Evolutionary conservation across 1,140 invertebrate genomes (phyloP), one percentile per base, ranked within the genome.

Genomic region (Habropoda laboriosa): DNA sequence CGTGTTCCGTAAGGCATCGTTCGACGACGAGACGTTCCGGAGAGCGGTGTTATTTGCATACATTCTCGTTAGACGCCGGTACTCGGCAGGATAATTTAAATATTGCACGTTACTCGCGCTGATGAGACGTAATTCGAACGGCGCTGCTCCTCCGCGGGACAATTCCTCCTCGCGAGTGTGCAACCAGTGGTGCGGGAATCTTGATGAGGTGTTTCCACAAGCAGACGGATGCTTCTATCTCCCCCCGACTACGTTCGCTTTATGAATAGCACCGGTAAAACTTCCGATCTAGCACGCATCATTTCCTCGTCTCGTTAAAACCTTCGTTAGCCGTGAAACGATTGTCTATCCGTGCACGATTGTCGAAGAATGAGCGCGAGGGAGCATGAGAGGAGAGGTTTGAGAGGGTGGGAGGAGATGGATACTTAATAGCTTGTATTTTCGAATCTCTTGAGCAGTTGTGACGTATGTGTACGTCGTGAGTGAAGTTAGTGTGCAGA

Each of bases 41-140:
- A 40, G 27, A 38, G 32, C 64, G 74, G 13, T 78, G 81, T 89
- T 91, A 91, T 91, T 91, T 91, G 88, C 90, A 91, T 91, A 89
- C 88, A 89, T 90, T 89, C 89, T 91, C 90, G 88, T 91, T 89
- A 91, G 79, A 71, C 70, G 71, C 49, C 80, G 47, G 75, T 35
- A 67, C 70, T 74, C 66, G 57, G 71, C 66, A 70, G 68, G 80
- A 87, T 87, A 87, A 87, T 87, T 85, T 90, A 87, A 92, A 92
- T 92, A 92, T 92, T 86, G 89, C 87, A 86, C 89, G 89, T 91
- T 91, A 90, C 87, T 89, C 82, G 79, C 42, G 64, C 88, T 90
- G 89, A 91, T 91, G 90, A 91, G 90, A 90, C 83, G 90, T 91
- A 91, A 91, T 90, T 92, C 86, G 87, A 88, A 85, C 80, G 72